Conservation (phyloP, 2,888 invertebrate genomes). For the Pristionchus arcanus region DNA sequence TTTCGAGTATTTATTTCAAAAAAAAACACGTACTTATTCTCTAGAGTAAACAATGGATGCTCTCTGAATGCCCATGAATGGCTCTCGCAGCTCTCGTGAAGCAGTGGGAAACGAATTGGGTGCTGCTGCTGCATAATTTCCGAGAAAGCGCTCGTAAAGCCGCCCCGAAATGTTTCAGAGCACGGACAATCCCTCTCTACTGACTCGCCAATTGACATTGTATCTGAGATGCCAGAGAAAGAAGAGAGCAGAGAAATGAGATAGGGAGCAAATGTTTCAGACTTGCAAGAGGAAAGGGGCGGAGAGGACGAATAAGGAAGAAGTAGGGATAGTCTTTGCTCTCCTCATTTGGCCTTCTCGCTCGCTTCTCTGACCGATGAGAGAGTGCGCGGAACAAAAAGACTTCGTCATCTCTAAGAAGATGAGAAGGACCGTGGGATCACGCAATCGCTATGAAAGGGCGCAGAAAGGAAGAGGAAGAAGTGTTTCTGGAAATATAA, state of each 20-base stretch:
- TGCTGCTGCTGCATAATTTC: conserved; percentile 14
- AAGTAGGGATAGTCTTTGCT: not conserved
- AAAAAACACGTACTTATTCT: too few relatives aligned
- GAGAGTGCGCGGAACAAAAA: too few relatives aligned
- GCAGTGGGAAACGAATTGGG: not conserved
- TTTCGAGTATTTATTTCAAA: too few relatives aligned
- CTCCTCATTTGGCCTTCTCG: too few relatives aligned
- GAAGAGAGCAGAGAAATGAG: not conserved
- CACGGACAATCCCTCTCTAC: not conserved
- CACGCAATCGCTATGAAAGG: conserved; percentile 12
- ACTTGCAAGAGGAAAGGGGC: not conserved
- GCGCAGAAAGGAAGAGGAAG: conserved; percentile 1
- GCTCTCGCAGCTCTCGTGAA: not conserved
- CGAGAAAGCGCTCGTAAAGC: conserved; percentile 13
- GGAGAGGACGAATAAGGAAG: not conserved
- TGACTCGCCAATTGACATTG: not conserved
- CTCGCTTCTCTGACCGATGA: too few relatives aligned
- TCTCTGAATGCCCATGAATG: too few relatives aligned
- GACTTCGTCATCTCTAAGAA: too few relatives aligned
- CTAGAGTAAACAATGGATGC: too few relatives aligned
- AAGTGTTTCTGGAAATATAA: not conserved
- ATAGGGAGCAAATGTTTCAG: not conserved
- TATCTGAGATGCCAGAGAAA: not conserved
- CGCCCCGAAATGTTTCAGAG: not conserved
- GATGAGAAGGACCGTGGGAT: not conserved